Base-by-base conservation (phyloP, 2,113 vertebrate species). In the Anguilla japonica region DNA sequence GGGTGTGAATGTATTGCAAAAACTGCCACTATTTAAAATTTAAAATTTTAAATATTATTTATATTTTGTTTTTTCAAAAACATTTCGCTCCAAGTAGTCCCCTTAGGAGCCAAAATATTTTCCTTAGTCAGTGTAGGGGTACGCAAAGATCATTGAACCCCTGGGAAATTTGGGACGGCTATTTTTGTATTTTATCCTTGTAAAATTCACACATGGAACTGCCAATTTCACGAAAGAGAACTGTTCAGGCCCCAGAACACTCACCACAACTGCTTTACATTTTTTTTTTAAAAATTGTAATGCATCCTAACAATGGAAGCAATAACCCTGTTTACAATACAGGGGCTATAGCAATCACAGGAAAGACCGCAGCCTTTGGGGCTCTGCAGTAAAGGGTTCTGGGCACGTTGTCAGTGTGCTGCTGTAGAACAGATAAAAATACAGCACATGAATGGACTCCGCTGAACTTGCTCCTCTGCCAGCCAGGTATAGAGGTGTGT, bases 251-350 rank as follows among this genome's bases (percentile, higher is more conserved):
- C 71, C 9, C 71, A 29, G 8, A 13, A 26, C 29, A 75, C 71
- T 75, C 71, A 80, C 20, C 41, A 20, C 18, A 20, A 80, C 20
- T 80, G 34, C 18, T 40, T 80, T 41, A 41, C 50, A 41, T 39
- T 41, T 80, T 41, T 41, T 34, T 41, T 80, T 41, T 41, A 41
- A 80, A 40, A 80, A 80, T 41, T 9, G 16, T 41, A 79, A 34
- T 67, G 34, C 14, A 80, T 80, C 41, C 79, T 80, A 20, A 41
- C 79, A 41, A 80, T 41, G 79, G 41, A 80, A 1, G 6, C 6
- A 80, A 80, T 80, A 18, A 41, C 79, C 79, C 7, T 41, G 79
- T 80, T 41, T 80, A 41, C 79, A 80, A 80, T 80, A 41, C 79
- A 80, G 41, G 15, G 20, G 79, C 79, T 16, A 41, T 41, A 41